Percentiles rank a stretch among this genome's conserved stretches.
Evolutionary conservation across 2,888 invertebrate species (phyloP).

Genomic region (Allygus modestus): DNA sequence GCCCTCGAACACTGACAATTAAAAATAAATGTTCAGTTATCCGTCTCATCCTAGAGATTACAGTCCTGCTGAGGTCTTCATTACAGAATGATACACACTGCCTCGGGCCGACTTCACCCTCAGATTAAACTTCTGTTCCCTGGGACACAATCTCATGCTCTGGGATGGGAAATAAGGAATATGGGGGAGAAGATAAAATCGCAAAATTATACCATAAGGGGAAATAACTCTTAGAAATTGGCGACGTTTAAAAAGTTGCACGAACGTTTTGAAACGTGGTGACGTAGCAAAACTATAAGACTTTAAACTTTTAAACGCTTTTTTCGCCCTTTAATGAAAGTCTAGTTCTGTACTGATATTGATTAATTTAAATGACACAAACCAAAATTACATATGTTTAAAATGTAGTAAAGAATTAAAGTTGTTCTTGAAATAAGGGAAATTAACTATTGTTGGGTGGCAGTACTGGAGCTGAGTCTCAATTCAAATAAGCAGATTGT

Average conservation of each 20-base stretch:
- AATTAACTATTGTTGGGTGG: too few species aligned
- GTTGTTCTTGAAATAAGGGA: too few species aligned
- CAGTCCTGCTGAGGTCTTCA: neutral
- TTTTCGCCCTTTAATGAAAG: too few species aligned
- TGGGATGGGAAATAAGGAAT: neutral
- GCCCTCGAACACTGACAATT: neutral
- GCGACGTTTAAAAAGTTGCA: neutral
- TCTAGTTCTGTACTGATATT: too few species aligned
- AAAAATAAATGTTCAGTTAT: neutral
- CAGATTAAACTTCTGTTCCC: constrained; percentile 6
- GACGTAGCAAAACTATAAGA: too few species aligned
- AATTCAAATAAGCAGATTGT: too few species aligned
- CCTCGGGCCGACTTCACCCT: neutral
- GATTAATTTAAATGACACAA: too few species aligned
- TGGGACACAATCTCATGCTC: neutral
- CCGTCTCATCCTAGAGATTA: neutral
- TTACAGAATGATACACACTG: neutral
- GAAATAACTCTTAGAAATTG: neutral
- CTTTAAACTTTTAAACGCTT: too few species aligned
- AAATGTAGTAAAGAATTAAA: too few species aligned
- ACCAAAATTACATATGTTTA: too few species aligned
- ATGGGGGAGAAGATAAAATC: neutral
- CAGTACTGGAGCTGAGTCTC: too few species aligned
- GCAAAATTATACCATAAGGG: neutral
- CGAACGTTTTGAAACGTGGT: too few species aligned